A percentile compares a stretch with the other conserved stretches of the same genome.
phyloP scores from a whole-genome alignment of 2,888 invertebrate species.

The Calameuta idolon region DNA sequence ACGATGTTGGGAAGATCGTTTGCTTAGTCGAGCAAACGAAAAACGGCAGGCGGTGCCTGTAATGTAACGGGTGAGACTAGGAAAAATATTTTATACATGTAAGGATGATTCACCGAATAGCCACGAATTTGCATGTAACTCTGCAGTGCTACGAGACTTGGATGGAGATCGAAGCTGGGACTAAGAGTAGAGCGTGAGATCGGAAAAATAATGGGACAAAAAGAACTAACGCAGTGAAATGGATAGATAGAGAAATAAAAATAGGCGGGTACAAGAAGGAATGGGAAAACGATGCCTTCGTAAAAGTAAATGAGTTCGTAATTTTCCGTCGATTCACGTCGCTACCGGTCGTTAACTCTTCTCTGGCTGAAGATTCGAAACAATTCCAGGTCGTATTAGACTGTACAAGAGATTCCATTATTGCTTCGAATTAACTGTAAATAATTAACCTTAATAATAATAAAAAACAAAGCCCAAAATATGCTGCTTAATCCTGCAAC shows the following conservation, averaged over 20 bases:
- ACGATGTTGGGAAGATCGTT: neutral
- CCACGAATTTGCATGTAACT: neutral
- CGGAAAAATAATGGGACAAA: neutral
- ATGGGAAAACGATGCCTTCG: neutral
- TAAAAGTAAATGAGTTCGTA: conserved; percentile 31
- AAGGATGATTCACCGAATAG: neutral
- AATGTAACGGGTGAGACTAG: neutral
- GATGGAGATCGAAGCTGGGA: neutral
- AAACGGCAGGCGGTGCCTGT: neutral
- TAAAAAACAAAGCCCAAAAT: neutral
- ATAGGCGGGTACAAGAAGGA: neutral
- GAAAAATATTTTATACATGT: neutral
- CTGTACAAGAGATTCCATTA: neutral
- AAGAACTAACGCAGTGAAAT: neutral
- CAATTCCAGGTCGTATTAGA: conserved; percentile 2
- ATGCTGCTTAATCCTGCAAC: neutral
- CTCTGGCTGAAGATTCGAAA: conserved; percentile 25
- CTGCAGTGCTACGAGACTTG: neutral
- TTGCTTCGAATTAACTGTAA: neutral
- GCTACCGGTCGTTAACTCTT: conserved; percentile 30
- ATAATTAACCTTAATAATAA: neutral
- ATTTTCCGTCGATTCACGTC: conserved; percentile 22
- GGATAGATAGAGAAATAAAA: neutral
- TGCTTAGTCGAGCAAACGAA: neutral
- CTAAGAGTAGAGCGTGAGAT: neutral